These are phyloP conservation scores for Malacosoma neustria DNA, from an alignment of 2,888 invertebrate genomes.

Conservation along the genomic window DNA sequence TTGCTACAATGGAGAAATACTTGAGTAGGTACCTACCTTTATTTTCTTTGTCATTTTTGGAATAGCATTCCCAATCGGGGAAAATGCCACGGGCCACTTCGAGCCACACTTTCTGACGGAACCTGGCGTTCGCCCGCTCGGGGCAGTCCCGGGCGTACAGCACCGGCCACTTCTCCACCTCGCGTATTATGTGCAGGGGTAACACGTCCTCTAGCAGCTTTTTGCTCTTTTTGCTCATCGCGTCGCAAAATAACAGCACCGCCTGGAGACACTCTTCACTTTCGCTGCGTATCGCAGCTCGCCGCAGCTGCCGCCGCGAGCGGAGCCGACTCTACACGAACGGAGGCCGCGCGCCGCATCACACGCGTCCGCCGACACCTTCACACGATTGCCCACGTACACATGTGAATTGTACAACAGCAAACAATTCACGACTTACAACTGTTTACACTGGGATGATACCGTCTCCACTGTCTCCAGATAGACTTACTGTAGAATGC, in stretches of 20 bases:
- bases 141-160: conserved; percentile 23
- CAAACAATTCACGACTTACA: background rate
- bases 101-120: conserved; percentile 26
- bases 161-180: conserved; percentile 34
- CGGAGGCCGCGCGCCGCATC: background rate
- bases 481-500: no score
- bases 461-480: no score
- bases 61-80: conserved; percentile 20
- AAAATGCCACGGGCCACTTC: conserved; percentile 26
- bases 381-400: background rate
- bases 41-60: conserved; percentile 15
- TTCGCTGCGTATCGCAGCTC: no score
- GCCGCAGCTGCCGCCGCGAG: background rate
- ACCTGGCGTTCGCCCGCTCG: conserved; percentile 21
- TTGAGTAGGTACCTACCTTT: background rate
- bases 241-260: no score
- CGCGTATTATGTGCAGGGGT: conserved; percentile 30
- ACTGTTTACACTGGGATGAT: background rate
- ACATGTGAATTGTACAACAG: background rate
- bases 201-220: conserved; percentile 31
- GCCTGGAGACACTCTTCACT: no score
- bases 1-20: no score
- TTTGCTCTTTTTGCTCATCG: conserved; percentile 7
- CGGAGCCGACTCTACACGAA: background rate
- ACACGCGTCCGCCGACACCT: background rate